Evolutionary conservation across 2,888 invertebrate species (phyloP).

Genomic region (Cremastobaeus sp.): DNA sequence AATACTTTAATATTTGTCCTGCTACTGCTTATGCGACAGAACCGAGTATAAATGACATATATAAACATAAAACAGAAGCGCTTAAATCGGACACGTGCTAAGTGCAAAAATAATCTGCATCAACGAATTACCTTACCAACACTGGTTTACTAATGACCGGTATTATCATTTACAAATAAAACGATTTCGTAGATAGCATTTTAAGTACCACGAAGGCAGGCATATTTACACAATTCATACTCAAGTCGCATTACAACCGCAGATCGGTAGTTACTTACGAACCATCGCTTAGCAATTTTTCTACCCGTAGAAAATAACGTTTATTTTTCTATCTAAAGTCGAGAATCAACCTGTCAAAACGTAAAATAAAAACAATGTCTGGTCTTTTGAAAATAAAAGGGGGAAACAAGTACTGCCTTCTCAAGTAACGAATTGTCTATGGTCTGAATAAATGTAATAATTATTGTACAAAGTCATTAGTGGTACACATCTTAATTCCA

Average conservation of each 20-base stretch:
- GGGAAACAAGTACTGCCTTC: too few relatives aligned
- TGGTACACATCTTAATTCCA: conserved; percentile 16
- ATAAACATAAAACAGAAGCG: conserved; percentile 73
- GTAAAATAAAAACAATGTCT: too few relatives aligned
- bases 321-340: too few relatives aligned
- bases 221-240: conserved; percentile 38
- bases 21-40: conserved; percentile 29
- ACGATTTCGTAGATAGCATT: conserved; percentile 34
- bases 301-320: too few relatives aligned
- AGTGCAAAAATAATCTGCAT: conserved; percentile 72
- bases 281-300: too few relatives aligned
- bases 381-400: too few relatives aligned
- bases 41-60: conserved; percentile 25
- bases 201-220: conserved; percentile 22
- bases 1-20: too few relatives aligned
- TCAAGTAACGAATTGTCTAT: conserved; percentile 10
- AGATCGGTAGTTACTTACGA: conserved; percentile 22
- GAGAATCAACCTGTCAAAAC: too few relatives aligned
- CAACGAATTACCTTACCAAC: conserved; percentile 49
- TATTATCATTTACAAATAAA: conserved; percentile 62
- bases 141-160: conserved; percentile 44
- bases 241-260: conserved; percentile 17
- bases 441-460: conserved; percentile 15
- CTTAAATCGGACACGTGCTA: conserved; percentile 68
- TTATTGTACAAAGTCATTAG: conserved; percentile 26